A percentile compares a stretch with the other conserved stretches of the same genome.
Conservation (phyloP, 2,113 vertebrate species). For the Eupsittula cactorum region DNA sequence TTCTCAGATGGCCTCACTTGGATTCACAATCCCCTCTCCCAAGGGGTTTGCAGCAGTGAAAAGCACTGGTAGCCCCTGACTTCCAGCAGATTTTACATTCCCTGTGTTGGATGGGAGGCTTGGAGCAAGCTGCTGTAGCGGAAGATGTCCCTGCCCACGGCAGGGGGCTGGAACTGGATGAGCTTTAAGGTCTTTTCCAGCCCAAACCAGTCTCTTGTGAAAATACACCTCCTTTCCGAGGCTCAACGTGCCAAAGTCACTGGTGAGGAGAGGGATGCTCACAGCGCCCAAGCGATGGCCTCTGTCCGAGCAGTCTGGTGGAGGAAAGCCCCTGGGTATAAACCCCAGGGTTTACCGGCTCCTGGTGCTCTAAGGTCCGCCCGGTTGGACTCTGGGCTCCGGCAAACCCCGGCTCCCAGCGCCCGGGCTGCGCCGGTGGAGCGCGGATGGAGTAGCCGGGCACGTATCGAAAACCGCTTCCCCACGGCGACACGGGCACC, state of each 20-base stretch:
- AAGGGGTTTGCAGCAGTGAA: not conserved
- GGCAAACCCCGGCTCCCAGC: not conserved
- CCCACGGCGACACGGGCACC: too few species aligned
- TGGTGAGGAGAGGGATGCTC: not conserved
- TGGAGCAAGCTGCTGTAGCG: not conserved
- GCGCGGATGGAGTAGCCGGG: not conserved
- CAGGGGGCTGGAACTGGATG: not conserved
- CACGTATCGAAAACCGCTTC: not conserved
- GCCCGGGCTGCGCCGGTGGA: not conserved
- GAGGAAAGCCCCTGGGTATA: not conserved
- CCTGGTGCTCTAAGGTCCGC: not conserved
- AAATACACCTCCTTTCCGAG: fast-evolving
- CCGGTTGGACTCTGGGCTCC: not conserved
- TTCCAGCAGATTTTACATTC: not conserved
- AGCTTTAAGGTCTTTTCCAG: not conserved
- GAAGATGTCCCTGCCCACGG: not conserved
- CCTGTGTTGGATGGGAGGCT: not conserved
- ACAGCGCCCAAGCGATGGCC: fast-evolving
- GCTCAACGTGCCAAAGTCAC: fast-evolving
- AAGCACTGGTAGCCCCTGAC: not conserved
- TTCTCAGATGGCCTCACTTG: not conserved
- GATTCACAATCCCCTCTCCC: not conserved
- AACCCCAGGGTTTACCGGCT: not conserved
- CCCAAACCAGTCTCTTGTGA: not conserved
- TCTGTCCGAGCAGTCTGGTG: fast-evolving